Conservation (phyloP, 2,888 invertebrate species). For the Polymixis lichenea region DNA sequence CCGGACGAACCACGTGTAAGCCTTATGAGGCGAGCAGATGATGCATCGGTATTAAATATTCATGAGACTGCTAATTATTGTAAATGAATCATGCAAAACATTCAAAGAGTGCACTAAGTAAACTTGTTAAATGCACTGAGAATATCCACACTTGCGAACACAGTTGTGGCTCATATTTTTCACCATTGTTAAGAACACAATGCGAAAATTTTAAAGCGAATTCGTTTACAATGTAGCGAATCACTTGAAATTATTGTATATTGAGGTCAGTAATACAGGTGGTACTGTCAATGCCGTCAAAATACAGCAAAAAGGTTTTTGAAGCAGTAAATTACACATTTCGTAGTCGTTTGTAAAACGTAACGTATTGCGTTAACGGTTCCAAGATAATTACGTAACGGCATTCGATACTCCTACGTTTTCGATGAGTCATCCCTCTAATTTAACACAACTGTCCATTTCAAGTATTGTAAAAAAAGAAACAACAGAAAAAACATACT, state of each 20-base stretch:
- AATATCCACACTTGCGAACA: conserved; percentile 17
- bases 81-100: conserved; percentile 46
- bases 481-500: conserved; percentile 20
- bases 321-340: conserved; percentile 54
- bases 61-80: conserved; percentile 42
- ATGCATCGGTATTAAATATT: conserved; percentile 43
- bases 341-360: conserved; percentile 54
- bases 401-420: conserved; percentile 47
- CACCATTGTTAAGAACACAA: conserved; percentile 21
- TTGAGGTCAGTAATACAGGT: conserved; percentile 43
- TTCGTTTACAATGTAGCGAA: conserved; percentile 13
- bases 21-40: conserved; percentile 26
- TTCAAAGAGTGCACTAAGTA: conserved; percentile 30
- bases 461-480: conserved; percentile 33
- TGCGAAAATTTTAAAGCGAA: conserved; percentile 14
- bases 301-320: conserved; percentile 30
- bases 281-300: conserved; percentile 26
- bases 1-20: conserved; percentile 33
- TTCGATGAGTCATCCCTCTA: conserved; percentile 57
- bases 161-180: conserved; percentile 3
- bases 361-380: conserved; percentile 54
- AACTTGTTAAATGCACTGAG: conserved; percentile 30
- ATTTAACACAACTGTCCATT: conserved; percentile 60
- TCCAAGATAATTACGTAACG: conserved; percentile 60
- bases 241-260: conserved; percentile 32